Evolutionary conservation across 2,113 vertebrate genomes (phyloP), one percentile per base, ranked within the genome.

Genomic region (Bujurquina vittata): DNA sequence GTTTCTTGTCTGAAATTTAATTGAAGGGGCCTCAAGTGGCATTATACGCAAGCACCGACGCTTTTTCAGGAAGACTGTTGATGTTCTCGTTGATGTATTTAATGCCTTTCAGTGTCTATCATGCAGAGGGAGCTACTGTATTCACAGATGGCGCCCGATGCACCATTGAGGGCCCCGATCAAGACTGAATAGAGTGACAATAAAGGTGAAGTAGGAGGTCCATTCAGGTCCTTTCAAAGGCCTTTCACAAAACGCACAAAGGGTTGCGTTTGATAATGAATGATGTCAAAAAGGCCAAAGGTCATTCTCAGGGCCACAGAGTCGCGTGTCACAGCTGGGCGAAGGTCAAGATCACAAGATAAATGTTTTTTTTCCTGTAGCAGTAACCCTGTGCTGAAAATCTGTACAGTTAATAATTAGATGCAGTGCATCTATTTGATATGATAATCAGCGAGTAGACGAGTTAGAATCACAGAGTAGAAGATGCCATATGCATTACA

Each of bases 171-270:
- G 62, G 81, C 49, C 46, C 75, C 20, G 61, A 80, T 87, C 56
- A 46, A 56, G 63, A 37, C 37, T 91, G 88, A 92, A 92, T 79
- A 33, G 67, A 67, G 67, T 6, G 54, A 92, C 87, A 90, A 93
- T 91, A 62, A 84, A 89, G 85, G 57, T 86, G 89, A 72, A 84
- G 90, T 79, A 85, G 90, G 92, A 93, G 89, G 85, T 87, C 93
- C 79, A 86, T 92, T 94, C 88, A 86, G 5, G 20, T 59, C 79
- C 67, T 84, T 81, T 91, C 80, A 89, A 88, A 86, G 72, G 75
- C 62, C 55, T 87, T 86, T 91, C 85, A 89, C 62, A 74, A 40
- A 67, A 54, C n/a, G 57, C 74, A 61, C 52, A 80, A 75, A 31
- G 57, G 43, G 76, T 65, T 75, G 54, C 60, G 62, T 60, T 67